A percentile compares a stretch with the other conserved stretches of the same genome.
These are phyloP conservation scores for Hippocampus comes DNA, from an alignment of 2,113 vertebrate species.

Conservation along the genomic window DNA sequence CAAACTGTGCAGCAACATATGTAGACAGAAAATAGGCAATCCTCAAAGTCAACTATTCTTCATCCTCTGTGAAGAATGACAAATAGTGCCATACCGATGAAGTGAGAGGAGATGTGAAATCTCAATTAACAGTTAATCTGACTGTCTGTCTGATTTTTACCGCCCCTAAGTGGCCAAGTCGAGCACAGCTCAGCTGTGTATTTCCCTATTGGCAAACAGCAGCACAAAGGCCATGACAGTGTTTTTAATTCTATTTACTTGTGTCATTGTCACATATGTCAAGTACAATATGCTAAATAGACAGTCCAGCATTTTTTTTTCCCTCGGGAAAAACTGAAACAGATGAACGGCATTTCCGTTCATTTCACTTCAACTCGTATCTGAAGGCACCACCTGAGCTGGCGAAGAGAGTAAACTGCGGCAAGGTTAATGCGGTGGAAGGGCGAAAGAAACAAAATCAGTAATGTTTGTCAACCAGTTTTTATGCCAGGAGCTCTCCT, in stretches of 20 bases:
- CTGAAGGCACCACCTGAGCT: not conserved
- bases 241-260: not conserved
- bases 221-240: not conserved
- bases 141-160: not conserved
- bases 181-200: not conserved
- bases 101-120: not conserved
- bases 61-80: not conserved
- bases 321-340: no score
- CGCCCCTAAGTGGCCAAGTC: not conserved
- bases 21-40: no score
- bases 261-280: not conserved
- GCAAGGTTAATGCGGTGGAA: not conserved
- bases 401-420: not conserved
- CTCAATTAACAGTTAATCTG: not conserved
- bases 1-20: no score
- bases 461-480: conserved; percentile 46
- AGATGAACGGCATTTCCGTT: not conserved
- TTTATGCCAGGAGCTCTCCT: conserved; percentile 53
- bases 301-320: not conserved
- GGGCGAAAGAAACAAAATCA: conserved; percentile 5
- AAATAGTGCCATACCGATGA: not conserved
- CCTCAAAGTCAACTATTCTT: not conserved
- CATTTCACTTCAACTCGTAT: not conserved
- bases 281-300: not conserved
- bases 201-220: no score